Evolutionary conservation across 2,888 invertebrate species (phyloP), one percentile per base, ranked within the genome.

Genomic region (Coelopa pilipes): DNA sequence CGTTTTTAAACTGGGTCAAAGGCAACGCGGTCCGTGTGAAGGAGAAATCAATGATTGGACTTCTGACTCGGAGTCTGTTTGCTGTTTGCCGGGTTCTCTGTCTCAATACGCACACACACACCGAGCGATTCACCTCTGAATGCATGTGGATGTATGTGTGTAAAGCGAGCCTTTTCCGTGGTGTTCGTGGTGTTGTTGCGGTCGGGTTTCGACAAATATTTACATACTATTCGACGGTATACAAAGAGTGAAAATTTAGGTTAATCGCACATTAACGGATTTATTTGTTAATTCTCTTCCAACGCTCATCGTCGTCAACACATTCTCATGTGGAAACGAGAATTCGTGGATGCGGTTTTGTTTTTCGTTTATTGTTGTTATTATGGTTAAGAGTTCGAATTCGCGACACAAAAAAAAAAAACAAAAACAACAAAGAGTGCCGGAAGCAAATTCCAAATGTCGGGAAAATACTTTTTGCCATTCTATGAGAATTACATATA

Each of bases 201-300:
- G 17, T 24, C 21, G 60, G 7, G 12, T 5, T 3, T 46, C 11
- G 9, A 46, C 46, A 66, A 17, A 49, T 49, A 49, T 66, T 66
- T n/a, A 49, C 66, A 13, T n/a, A 62, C 13, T 13, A 62, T 15
- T 24, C 50, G 50, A 50, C 21, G 24, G 45, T 62, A 21, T 63
- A 19, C 50, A 67, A 74, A 73, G 69, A 74, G 63, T 72, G 68
- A 70, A 70, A 70, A 74, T 75, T 72, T 75, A 70, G 76, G 77
- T 76, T 73, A 78, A 70, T 45, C 55, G 55, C 46, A 68, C 53
- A 74, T 75, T 73, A 76, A 66, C 69, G 72, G 53, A 12, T 67
- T 69, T 68, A 45, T 73, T 59, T 65, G 21, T 70, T 24, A 34
- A 45, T 17, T 46, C 57, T 15, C 19, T 71, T 69, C 70, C 55